Evolutionary conservation across 1,140 invertebrate species (phyloP).

Genomic region (fruit fly (Drosophila melanogaster)): Release_6_plus_ISO1_MT NT_033777.3:10666001-10666500

Average conservation of each 20-base stretch:
- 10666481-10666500: conserved; percentile 25
- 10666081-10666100: not conserved
- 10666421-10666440: conserved; percentile 41
- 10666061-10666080: not conserved
- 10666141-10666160: too few species aligned
- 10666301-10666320: not conserved
- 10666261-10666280: too few species aligned
- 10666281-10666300: too few species aligned
- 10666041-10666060: not conserved
- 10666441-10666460: conserved; percentile 47
- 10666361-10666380: conserved; percentile 16
- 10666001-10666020: too few species aligned
- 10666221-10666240: too few species aligned
- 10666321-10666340: not conserved
- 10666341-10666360: not conserved
- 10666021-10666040: too few species aligned
- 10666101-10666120: not conserved
- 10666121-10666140: not conserved
- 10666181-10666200: too few species aligned
- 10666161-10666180: conserved; percentile 9
- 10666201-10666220: too few species aligned
- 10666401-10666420: conserved; percentile 17
- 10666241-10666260: too few species aligned
- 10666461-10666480: conserved; percentile 20
- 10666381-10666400: conserved; percentile 7